A percentile compares a stretch with the other conserved stretches of the same genome.
Evolutionary conservation across 2,888 invertebrate genomes (phyloP).

Genomic region (Steinernema hermaphroditum): DNA sequence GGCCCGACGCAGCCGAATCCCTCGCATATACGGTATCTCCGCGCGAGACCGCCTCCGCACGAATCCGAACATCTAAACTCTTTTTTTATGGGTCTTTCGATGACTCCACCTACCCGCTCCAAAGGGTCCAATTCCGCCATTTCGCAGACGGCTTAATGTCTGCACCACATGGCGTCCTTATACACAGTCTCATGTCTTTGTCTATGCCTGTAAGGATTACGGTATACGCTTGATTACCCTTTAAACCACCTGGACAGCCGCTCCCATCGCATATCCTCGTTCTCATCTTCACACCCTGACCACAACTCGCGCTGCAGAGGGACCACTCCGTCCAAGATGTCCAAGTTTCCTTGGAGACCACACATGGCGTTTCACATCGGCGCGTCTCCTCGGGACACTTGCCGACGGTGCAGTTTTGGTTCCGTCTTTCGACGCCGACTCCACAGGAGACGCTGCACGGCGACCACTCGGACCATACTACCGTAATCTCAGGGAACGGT

Average conservation of each 20-base stretch:
- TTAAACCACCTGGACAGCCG: not conserved
- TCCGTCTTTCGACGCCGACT: not conserved
- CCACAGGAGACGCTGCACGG: not conserved
- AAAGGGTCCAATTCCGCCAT: slow-evolving; percentile 5
- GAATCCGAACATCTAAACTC: not conserved
- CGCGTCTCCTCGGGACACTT: not conserved
- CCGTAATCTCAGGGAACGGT: not conserved
- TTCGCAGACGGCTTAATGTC: not conserved
- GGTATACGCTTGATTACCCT: not conserved
- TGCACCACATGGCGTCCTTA: not conserved
- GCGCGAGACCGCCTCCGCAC: not conserved
- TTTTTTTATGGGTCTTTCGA: not conserved
- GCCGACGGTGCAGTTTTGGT: not conserved
- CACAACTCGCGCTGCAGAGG: not conserved
- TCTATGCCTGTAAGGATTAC: not conserved
- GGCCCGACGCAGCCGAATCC: slow-evolving; percentile 1
- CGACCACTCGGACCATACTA: not conserved
- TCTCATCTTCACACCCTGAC: not conserved
- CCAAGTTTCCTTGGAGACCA: not conserved
- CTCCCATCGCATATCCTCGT: not conserved
- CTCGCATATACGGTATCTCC: not conserved
- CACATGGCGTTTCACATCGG: not conserved
- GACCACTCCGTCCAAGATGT: not conserved
- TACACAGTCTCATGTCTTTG: not conserved
- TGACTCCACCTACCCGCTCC: slow-evolving; percentile 14